Base-by-base conservation (phyloP, 2,113 vertebrate genomes). In the Pelodiscus sinensis region DNA sequence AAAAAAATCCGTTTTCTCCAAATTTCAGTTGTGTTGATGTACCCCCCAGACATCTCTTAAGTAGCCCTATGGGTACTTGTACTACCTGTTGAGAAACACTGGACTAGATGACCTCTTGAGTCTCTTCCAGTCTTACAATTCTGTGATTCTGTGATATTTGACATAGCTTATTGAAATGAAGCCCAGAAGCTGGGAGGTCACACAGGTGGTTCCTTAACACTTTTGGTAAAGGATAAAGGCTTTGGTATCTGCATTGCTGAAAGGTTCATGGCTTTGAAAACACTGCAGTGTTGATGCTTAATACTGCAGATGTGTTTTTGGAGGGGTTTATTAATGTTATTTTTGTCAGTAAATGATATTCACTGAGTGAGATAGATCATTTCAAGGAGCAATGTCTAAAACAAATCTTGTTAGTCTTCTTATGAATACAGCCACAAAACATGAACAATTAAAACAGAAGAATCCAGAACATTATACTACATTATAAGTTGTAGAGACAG, bases 121-220 rank as follows among this genome's bases (percentile, higher is more conserved):
- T 57, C 56, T 8, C 21, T 57, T 57, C 19, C 56, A 24, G 21
- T 57, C 56, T 21, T 22, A 56, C 21, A 7, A 56, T 56, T 56
- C 56, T 22, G 8, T 56, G 19, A 56, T 56, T 22, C 56, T 24
- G 56, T 57, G 56, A 57, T 82, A 86, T 88, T 91, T 94, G 83
- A 87, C 81, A 91, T 58, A 18, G 24, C 58, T 82, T 91, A 38
- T 86, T 93, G 77, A 81, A 82, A 91, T 54, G 90, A 92, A 93
- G 84, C 51, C 77, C 56, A 92, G 60, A 52, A 58, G 77, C 85
- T 83, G 85, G 73, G 31, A 71, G 54, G 79, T 62, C 87, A 62
- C 87, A 93, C 21, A 82, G 68, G 81, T 89, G 65, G 68, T 90
- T 89, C 65, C 71, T 85, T 92, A 71, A 4, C 35, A 35, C 35